phyloP scores from a whole-genome alignment of 2,113 vertebrate genomes.

The Chunga burmeisteri region DNA sequence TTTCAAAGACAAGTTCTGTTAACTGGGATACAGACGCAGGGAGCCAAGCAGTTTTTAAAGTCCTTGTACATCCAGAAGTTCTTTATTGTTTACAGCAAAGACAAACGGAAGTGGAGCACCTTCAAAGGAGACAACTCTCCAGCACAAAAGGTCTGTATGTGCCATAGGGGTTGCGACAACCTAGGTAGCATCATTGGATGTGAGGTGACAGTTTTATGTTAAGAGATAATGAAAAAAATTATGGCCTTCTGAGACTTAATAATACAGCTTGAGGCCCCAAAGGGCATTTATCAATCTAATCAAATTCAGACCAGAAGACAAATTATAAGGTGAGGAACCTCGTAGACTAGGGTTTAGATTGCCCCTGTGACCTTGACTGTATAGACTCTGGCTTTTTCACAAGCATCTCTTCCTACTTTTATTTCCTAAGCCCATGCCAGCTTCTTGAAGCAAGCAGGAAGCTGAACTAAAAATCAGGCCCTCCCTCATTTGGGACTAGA shows the following conservation, averaged over 20 bases:
- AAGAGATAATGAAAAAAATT: not conserved
- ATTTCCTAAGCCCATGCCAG: not conserved
- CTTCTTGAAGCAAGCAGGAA: not conserved
- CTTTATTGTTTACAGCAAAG: constrained; percentile 85
- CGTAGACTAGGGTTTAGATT: not conserved
- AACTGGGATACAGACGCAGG: constrained; percentile 90
- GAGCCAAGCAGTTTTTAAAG: constrained; percentile 82
- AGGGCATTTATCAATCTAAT: not conserved
- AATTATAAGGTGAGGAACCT: not conserved
- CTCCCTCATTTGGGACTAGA: not conserved
- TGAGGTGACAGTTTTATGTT: not conserved
- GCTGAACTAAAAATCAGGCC: not conserved
- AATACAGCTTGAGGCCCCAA: not conserved
- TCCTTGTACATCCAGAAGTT: constrained; percentile 79
- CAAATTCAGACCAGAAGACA: not conserved
- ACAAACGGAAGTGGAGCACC: constrained; percentile 82
- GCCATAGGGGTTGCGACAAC: not conserved
- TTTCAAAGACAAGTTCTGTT: constrained; percentile 86
- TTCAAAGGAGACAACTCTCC: constrained; percentile 85
- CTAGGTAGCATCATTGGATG: not conserved
- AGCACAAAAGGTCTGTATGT: constrained; percentile 71
- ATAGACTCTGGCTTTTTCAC: not conserved
- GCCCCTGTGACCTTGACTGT: not conserved
- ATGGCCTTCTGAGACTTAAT: not conserved
- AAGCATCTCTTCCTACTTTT: not conserved